Base-by-base conservation (phyloP, 2,888 invertebrate species). In the Petrophora chlorosata region DNA sequence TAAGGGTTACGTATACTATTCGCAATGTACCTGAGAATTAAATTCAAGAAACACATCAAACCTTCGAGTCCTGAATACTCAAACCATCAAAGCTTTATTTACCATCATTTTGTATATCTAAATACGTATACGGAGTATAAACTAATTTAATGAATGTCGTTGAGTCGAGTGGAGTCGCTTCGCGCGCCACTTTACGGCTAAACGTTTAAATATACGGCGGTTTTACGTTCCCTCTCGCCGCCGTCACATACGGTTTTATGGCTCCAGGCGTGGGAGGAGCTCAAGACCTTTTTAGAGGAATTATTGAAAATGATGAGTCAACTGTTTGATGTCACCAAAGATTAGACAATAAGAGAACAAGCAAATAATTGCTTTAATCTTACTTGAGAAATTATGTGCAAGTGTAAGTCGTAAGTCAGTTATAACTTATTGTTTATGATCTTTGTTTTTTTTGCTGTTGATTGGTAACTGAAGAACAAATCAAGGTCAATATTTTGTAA, bases 201-300 rank as follows among this genome's bases (percentile, higher is more conserved):
- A 63, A 44, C 77, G 73, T 72, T 78, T 73, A 74, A 73, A 64
- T 72, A 72, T 76, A 79, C 71, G 59, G 65, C 64, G 56, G 59
- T 70, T 77, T 79, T 75, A 78, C 59, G 64, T 47, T 40, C 53
- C 57, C 15, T 8, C 44, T 23, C 38, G 8, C 3, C 29, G 30
- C 28, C 15, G 17, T 23, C 29, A 34, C 41, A 36, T 36, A 19
- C 35, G 30, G 38, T 32, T 52, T 46, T 46, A 51, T 34, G 28
- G 42, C 22, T 23, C 9, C 30, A 29, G 16, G 30, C 16, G 13
- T 13, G 7, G 26, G 25, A 3, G 15, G 22, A 9, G 34, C 32
- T 4, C 36, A 29, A 16, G 22, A 22, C 26, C 23, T 39, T 14
- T 30, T 42, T 5, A 47, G 35, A 39, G 34, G 28, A 28, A 40